These are phyloP conservation scores for Tragelaphus scriptus DNA, from an alignment of 2,113 vertebrate genomes.

Conservation along the genomic window DNA sequence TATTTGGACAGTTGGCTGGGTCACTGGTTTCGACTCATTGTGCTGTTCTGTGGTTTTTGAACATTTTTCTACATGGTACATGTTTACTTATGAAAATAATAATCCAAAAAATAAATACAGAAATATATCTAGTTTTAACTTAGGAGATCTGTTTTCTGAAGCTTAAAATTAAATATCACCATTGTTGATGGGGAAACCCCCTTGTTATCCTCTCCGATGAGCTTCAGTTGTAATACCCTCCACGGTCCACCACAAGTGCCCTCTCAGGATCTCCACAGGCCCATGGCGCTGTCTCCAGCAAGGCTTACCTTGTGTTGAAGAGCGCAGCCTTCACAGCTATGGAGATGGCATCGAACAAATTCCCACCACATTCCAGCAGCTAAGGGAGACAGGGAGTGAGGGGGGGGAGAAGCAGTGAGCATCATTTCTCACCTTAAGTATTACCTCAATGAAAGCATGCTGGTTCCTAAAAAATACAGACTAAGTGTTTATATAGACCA, in stretches of 20 bases:
- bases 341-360: constrained; percentile 94
- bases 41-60: background rate
- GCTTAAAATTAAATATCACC: background rate
- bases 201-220: background rate
- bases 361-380: constrained; percentile 96
- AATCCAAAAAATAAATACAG: background rate
- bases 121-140: background rate
- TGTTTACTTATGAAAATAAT: background rate
- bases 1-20: background rate
- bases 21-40: background rate
- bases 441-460: background rate
- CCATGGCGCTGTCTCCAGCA: accelerated
- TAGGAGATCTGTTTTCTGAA: background rate
- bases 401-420: background rate
- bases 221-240: accelerated
- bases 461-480: background rate
- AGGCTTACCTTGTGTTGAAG: constrained; percentile 92
- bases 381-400: constrained; percentile 67
- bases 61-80: background rate
- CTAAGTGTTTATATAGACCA: background rate
- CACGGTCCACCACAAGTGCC: background rate
- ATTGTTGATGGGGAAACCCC: background rate
- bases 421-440: background rate
- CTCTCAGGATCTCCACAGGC: accelerated
- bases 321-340: constrained; percentile 98